Conservation (phyloP, 2,797 vertebrate species). For the Yasuhikotakia modesta region DNA sequence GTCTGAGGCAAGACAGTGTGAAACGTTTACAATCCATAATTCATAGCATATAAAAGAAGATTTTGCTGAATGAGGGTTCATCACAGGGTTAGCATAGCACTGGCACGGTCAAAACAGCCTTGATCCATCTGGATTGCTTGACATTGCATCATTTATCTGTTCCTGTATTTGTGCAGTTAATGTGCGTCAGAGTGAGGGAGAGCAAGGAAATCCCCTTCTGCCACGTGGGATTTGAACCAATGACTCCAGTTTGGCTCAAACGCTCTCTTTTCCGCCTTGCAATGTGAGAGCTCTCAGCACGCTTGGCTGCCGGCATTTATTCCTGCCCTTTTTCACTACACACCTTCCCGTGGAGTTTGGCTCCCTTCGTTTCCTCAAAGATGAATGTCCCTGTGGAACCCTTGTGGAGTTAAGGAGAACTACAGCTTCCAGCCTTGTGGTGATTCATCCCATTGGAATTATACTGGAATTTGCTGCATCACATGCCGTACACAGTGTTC, state of each 20-base stretch:
- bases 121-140: constrained; percentile 55
- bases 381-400: constrained; percentile 21
- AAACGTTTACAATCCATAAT: constrained; percentile 18
- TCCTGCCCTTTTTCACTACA: not conserved
- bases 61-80: constrained; percentile 44
- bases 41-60: constrained; percentile 7
- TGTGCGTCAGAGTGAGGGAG: constrained; percentile 37
- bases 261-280: constrained; percentile 26
- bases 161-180: constrained; percentile 14
- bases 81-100: constrained; percentile 30
- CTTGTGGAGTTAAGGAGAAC: constrained; percentile 21
- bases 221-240: constrained; percentile 49
- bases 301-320: constrained; percentile 14
- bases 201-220: constrained; percentile 58
- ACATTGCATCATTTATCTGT: constrained; percentile 63
- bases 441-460: constrained; percentile 12
- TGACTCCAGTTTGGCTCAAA: constrained; percentile 34
- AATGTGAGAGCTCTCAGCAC: not conserved
- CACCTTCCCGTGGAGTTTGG: constrained; percentile 18
- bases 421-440: constrained; percentile 5
- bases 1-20: constrained; percentile 34
- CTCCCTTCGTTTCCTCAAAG: constrained; percentile 6
- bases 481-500: not conserved
- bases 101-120: constrained; percentile 44
- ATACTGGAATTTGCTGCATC: constrained; percentile 13